These are phyloP conservation scores for Noctilio leporinus DNA, from an alignment of 2,113 vertebrate genomes.

Conservation along the genomic window DNA sequence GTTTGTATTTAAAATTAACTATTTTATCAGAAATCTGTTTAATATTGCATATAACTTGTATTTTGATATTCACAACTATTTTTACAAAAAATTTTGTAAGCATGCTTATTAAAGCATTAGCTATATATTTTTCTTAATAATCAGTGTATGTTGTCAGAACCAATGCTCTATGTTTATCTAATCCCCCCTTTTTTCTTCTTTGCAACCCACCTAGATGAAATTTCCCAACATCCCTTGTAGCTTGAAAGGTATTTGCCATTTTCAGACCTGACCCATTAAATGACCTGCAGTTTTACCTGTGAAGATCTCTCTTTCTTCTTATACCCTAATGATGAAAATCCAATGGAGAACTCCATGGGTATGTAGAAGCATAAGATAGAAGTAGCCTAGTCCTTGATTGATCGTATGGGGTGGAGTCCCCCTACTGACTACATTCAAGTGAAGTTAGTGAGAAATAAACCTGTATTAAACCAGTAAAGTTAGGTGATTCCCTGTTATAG, in stretches of 20 bases:
- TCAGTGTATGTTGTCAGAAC: not conserved
- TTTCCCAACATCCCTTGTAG: not conserved
- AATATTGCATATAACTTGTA: not conserved
- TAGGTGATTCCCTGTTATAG: not conserved
- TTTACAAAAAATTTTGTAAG: not conserved
- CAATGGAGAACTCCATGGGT: not conserved
- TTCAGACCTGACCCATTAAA: not conserved
- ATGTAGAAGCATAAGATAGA: not conserved
- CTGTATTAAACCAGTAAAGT: not conserved
- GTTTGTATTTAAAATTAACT: constrained; percentile 15
- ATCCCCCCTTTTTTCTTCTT: not conserved
- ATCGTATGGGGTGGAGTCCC: not conserved
- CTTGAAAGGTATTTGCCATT: not conserved
- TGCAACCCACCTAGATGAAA: not conserved
- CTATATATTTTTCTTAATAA: not conserved
- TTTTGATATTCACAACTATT: not conserved
- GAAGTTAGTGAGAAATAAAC: not conserved
- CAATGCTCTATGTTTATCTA: not conserved
- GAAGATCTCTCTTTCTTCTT: not conserved
- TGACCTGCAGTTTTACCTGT: not conserved
- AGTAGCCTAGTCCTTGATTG: not conserved
- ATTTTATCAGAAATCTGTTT: not conserved
- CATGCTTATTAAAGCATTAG: not conserved
- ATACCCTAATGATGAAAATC: not conserved
- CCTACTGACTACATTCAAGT: not conserved